Conservation (phyloP, 2,113 vertebrate genomes). For the Trematocara marginatum region DNA sequence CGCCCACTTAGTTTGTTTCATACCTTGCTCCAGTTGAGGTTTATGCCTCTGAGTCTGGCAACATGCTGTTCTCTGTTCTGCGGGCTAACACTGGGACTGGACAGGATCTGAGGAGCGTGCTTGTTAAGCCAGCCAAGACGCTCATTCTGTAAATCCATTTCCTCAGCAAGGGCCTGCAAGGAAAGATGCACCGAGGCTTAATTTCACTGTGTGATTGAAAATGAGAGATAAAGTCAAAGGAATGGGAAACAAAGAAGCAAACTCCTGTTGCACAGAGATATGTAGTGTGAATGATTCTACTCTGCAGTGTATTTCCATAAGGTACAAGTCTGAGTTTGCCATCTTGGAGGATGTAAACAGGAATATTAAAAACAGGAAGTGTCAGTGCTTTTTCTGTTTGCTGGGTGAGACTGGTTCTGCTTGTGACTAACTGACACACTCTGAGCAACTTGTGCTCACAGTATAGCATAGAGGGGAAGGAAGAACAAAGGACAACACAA, state of each 20-base stretch:
- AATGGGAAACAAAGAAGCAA: background rate
- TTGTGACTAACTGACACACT: background rate
- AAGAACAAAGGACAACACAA: background rate
- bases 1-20: background rate
- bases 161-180: slow-evolving; percentile 75
- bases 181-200: background rate
- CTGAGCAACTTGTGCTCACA: background rate
- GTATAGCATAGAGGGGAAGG: background rate
- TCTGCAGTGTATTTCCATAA: background rate
- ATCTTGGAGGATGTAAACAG: background rate
- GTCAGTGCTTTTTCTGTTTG: background rate
- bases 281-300: background rate
- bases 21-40: slow-evolving; percentile 86
- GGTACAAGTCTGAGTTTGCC: background rate
- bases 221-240: background rate
- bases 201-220: background rate
- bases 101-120: slow-evolving; percentile 78
- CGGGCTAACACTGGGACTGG: slow-evolving; percentile 72
- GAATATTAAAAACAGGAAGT: background rate
- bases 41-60: slow-evolving; percentile 76
- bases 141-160: slow-evolving; percentile 80
- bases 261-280: background rate
- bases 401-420: background rate
- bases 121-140: slow-evolving; percentile 86
- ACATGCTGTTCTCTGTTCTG: slow-evolving; percentile 80